A percentile compares a stretch with the other conserved stretches of the same genome.
Evolutionary conservation across 2,888 invertebrate genomes (phyloP).

Genomic region (Lochmaea capreae): DNA sequence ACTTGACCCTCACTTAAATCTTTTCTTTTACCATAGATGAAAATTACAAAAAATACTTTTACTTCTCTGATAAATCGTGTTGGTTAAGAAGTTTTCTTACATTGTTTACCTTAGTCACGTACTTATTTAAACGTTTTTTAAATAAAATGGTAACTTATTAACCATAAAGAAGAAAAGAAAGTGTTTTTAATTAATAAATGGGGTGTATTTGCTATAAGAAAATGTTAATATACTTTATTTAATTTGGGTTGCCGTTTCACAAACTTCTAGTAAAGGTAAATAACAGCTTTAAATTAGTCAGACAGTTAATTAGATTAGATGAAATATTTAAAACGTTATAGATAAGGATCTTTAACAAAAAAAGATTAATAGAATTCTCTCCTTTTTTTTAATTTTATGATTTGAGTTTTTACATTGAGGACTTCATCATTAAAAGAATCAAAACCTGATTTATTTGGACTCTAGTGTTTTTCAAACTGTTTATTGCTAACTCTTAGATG

Average conservation of each 20-base stretch:
- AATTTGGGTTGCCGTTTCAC: not conserved
- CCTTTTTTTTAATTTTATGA: not conserved
- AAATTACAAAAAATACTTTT: not conserved
- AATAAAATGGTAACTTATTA: slow-evolving; percentile 1
- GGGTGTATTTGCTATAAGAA: slow-evolving; percentile 3
- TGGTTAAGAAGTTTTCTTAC: slow-evolving; percentile 6
- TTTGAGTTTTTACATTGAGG: not conserved
- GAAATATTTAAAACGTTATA: not conserved
- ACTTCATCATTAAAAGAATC: too few species aligned
- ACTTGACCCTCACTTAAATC: not conserved
- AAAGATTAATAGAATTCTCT: not conserved
- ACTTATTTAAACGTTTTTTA: slow-evolving; percentile 6
- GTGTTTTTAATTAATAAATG: not conserved
- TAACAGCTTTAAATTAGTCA: not conserved
- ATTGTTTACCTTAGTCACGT: slow-evolving; percentile 18
- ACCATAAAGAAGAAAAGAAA: slow-evolving; percentile 11
- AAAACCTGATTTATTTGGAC: too few species aligned
- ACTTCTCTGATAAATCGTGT: not conserved
- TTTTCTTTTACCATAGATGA: not conserved
- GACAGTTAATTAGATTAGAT: not conserved
- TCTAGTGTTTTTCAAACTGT: too few species aligned
- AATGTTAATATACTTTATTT: not conserved
- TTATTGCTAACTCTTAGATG: too few species aligned
- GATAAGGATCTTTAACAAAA: not conserved
- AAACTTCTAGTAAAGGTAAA: not conserved